Evolutionary conservation across 1,140 invertebrate genomes (phyloP).

Genomic region (Zophobas morio): DNA sequence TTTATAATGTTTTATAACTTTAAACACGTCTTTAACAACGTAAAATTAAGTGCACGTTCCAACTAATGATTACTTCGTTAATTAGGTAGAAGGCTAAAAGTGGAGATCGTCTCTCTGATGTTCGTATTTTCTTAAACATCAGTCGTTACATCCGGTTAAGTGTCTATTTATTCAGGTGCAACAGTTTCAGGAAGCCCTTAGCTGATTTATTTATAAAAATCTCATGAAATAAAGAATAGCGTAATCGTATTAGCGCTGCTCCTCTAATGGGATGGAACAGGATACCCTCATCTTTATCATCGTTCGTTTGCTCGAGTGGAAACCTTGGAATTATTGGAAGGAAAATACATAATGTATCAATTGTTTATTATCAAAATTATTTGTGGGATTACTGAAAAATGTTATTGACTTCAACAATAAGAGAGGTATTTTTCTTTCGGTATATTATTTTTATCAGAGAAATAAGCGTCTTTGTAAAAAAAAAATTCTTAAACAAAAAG

Average conservation of each 20-base stretch:
- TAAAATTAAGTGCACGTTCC: no score
- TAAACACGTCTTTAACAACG: no score
- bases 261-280: conserved; percentile 27
- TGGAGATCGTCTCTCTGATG: background rate
- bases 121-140: background rate
- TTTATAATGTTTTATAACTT: no score
- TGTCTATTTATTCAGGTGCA: conserved; percentile 32
- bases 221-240: conserved; percentile 41
- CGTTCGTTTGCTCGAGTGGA: conserved; percentile 3
- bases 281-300: conserved; percentile 31
- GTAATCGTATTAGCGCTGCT: conserved; percentile 33
- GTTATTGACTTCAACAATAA: background rate
- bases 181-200: conserved; percentile 10
- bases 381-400: background rate
- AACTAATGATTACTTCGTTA: conserved; percentile 11
- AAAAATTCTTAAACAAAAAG: no score
- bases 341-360: conserved; percentile 9
- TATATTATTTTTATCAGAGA: no score
- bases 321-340: conserved; percentile 7
- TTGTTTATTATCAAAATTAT: background rate
- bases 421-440: background rate
- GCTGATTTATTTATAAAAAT: conserved; percentile 38
- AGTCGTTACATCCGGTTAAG: background rate
- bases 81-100: background rate
- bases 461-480: no score